Evolutionary conservation across 2,113 vertebrate species (phyloP).

Genomic region (Peromyscus leucopus): DNA sequence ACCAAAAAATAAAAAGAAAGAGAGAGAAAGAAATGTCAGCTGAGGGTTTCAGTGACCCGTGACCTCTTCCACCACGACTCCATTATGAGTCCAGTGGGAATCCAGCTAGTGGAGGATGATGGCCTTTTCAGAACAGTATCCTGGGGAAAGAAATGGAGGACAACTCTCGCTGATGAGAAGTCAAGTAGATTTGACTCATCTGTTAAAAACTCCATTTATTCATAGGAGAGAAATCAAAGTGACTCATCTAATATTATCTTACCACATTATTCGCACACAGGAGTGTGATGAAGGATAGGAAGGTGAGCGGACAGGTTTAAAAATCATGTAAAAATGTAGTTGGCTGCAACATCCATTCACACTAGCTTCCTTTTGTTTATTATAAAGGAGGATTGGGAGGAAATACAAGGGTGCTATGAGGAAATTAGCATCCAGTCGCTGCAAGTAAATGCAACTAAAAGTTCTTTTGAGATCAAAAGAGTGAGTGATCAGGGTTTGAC

Average conservation of each 20-base stretch:
- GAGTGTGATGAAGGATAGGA: not conserved
- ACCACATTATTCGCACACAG: not conserved
- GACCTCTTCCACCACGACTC: too few species aligned
- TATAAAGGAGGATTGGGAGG: not conserved
- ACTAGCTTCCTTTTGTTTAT: not conserved
- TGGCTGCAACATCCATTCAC: not conserved
- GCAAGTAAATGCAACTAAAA: not conserved
- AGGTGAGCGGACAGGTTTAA: not conserved
- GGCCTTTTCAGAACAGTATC: too few species aligned
- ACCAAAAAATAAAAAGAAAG: not conserved
- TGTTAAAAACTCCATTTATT: not conserved
- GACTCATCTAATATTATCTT: not conserved
- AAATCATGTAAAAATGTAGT: not conserved
- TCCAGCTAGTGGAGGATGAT: not conserved
- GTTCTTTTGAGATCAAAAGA: not conserved
- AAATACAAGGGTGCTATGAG: not conserved
- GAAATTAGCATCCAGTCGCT: not conserved
- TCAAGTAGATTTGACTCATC: not conserved
- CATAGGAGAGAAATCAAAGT: conserved; percentile 19
- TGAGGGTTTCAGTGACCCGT: not conserved
- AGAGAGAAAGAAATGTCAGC: not conserved
- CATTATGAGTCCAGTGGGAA: too few species aligned
- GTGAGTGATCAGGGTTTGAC: not conserved
- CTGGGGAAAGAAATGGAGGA: not conserved
- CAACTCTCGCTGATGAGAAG: not conserved